Evolutionary conservation across 2,113 vertebrate species (phyloP), one percentile per base, ranked within the genome.

Genomic region (Hiodon tergisus): DNA sequence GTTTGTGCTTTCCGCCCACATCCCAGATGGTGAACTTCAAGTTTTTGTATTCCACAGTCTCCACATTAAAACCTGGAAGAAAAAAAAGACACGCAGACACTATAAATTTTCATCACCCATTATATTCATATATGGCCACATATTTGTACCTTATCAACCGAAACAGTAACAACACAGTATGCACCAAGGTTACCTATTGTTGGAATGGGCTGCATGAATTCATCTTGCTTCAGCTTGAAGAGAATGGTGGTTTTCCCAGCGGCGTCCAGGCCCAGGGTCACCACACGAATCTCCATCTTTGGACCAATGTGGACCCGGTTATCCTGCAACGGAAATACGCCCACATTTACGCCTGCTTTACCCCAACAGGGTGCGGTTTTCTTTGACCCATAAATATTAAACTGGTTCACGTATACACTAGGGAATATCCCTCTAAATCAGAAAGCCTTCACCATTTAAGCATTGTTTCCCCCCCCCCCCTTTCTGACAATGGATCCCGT

Each of bases 1-100:
- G 91, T 82, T 98, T 99, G 72, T 99, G 97, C 80, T 99, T 99
- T 58, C 97, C 97, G 80, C 96, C 97, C 67, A 99, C 97, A 78
- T 99, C 97, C 97, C 97, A 99, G 89, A 99, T 98, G 67, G 97
- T 99, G 90, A 99, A 99, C 83, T 99, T 99, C 73, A 99, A 80
- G 84, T 99, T 99, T 92, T 98, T 99, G 82, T 99, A 99, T 87
- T 99, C 97, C 58, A 99, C 97, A 0, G 97, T 99, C 90, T 99
- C 97, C 83, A 98, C 95, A 60, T 99, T 98, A 88, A 99, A 98
- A 85, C 97, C 97, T 91, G 54, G 55, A 84, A 54, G 74, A 61
- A 7, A n/a, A 13, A 6, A 1, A 1, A 11, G 54, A 48, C 14
- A 1, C 58, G 14, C 4, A 59, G 58, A 14, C 58, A 4, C 3